Evolutionary conservation across 2,888 invertebrate species (phyloP).

Genomic region (Cataglyphis rosenhaueri): DNA sequence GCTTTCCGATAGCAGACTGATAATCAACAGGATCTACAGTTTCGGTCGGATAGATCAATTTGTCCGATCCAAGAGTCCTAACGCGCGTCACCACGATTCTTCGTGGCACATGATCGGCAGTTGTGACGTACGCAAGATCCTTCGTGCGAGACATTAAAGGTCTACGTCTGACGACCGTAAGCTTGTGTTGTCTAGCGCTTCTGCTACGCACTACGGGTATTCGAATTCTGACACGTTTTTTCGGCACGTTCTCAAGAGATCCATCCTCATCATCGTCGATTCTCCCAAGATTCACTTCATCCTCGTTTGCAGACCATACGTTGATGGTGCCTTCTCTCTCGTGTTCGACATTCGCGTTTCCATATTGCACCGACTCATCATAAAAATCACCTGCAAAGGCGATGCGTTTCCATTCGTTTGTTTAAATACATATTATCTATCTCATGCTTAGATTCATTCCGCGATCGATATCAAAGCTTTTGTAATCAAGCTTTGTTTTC

Average conservation of each 20-base stretch:
- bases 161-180: conserved; percentile 82
- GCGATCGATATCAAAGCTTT: conserved; percentile 37
- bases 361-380: conserved; percentile 55
- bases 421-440: conserved; percentile 31
- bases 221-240: conserved; percentile 83
- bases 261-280: conserved; percentile 40
- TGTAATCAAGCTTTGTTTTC: conserved; percentile 14
- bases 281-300: conserved; percentile 33
- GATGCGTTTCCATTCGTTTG: conserved; percentile 58
- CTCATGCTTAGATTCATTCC: conserved; percentile 30
- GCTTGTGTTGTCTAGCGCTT: conserved; percentile 79
- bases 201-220: conserved; percentile 82
- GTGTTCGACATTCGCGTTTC: conserved; percentile 32
- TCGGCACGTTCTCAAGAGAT: conserved; percentile 64
- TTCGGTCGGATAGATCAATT: conserved; percentile 50
- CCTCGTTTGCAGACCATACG: conserved; percentile 43
- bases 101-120: conserved; percentile 72
- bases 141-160: conserved; percentile 76
- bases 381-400: conserved; percentile 69
- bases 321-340: conserved; percentile 28
- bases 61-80: conserved; percentile 73
- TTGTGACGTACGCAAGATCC: conserved; percentile 17
- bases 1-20: conserved; percentile 64
- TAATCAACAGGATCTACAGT: conserved; percentile 12
- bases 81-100: conserved; percentile 81